These are phyloP conservation scores for Oscheius sp. DNA, from an alignment of 2,888 invertebrate genomes.

Conservation along the genomic window DNA sequence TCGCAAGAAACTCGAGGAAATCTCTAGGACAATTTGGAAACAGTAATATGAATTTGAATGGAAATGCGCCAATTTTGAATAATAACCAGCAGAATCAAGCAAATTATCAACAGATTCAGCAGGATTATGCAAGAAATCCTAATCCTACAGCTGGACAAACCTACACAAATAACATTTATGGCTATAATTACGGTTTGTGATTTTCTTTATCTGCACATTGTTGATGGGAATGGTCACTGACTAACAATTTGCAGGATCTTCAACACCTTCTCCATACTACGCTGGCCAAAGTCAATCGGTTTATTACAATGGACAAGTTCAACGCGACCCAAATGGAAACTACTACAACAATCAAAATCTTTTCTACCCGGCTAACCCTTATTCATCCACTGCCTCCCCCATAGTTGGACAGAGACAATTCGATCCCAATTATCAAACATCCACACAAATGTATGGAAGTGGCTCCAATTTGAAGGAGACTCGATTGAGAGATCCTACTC, in stretches of 20 bases:
- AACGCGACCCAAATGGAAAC: constrained; percentile 10
- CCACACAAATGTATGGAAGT: constrained; percentile 28
- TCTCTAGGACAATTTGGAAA: background rate
- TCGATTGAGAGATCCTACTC: constrained; percentile 36
- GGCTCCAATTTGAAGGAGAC: constrained; percentile 47
- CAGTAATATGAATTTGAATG: constrained; percentile 11
- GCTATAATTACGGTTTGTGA: constrained; percentile 22
- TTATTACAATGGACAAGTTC: background rate
- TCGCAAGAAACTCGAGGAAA: background rate
- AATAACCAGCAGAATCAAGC: constrained; percentile 49
- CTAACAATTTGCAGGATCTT: constrained; percentile 5
- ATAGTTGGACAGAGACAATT: background rate
- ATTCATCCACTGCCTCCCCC: constrained; percentile 3
- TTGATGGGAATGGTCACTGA: background rate
- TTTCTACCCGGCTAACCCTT: constrained; percentile 17
- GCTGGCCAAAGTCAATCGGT: background rate
- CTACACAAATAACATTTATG: constrained; percentile 29
- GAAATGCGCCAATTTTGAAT: constrained; percentile 37
- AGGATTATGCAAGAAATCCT: constrained; percentile 16
- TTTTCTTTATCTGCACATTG: background rate
- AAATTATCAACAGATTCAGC: constrained; percentile 52
- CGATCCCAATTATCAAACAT: background rate
- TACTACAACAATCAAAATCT: background rate
- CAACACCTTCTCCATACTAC: constrained; percentile 4
- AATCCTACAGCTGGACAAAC: constrained; percentile 16